Evolutionary conservation across 2,888 invertebrate species (phyloP), one percentile per base, ranked within the genome.

Genomic region (Noctua janthina): DNA sequence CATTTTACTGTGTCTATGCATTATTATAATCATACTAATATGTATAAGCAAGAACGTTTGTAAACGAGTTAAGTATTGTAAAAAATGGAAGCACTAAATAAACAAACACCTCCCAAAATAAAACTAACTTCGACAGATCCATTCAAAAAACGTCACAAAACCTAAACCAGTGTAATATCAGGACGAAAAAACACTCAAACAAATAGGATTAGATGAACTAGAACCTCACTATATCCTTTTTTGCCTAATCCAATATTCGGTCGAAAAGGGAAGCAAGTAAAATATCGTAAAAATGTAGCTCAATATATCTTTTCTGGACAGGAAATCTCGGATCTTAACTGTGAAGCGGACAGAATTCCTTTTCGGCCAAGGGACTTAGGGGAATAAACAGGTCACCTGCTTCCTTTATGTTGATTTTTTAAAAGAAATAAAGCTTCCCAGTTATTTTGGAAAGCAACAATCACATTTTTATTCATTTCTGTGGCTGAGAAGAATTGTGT

Each of bases 171-270:
- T 70, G 56, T 84, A 79, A 76, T 76, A 49, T 70, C 17, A 72
- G 66, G 64, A 79, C 74, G 78, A 74, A 88, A 64, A 76, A 86
- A 78, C 73, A 74, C 76, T 82, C 67, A 78, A 87, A 88, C 82
- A 89, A 87, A 88, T 88, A 77, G 77, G 90, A 89, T 82, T 75
- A 88, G 86, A 87, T 80, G 88, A 85, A 85, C 80, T 90, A 80
- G 77, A 77, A 78, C 75, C 79, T 82, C 75, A 75, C 74, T 72
- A 72, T 78, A 86, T 82, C 75, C 86, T 68, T 81, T 79, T 78
- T 88, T 86, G 83, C 80, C 77, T 90, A 83, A 88, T 88, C 88
- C 88, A 88, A 88, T 88, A 83, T 88, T 90, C 88, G 74, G 86
- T 81, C 69, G 78, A 90, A 88, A 88, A 88, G 79, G 83, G 76